Percentiles rank a stretch among this genome's conserved stretches.
Evolutionary conservation across 2,113 vertebrate species (phyloP).

Genomic region (Glaucomys volans): DNA sequence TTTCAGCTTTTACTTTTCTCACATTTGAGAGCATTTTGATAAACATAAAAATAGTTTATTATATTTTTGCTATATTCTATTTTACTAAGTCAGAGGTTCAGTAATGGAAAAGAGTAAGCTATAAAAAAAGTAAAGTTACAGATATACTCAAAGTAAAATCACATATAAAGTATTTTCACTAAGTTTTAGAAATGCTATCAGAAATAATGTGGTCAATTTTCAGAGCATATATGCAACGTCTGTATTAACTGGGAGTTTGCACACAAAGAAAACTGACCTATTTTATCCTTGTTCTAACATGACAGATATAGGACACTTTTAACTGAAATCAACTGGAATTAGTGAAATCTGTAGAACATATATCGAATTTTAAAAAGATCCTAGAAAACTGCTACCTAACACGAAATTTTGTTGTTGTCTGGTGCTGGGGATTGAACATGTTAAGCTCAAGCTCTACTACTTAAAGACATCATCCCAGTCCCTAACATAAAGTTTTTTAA

Average conservation of each 20-base stretch:
- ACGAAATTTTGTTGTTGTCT: not conserved
- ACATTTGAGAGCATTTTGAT: not conserved
- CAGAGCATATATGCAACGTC: not conserved
- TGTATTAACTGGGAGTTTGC: not conserved
- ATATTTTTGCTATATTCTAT: not conserved
- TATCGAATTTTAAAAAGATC: constrained; percentile 32
- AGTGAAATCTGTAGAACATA: not conserved
- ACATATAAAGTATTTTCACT: not conserved
- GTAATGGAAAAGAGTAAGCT: not conserved
- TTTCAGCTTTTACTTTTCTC: constrained; percentile 46
- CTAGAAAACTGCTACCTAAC: not conserved
- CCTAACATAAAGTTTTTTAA: not conserved
- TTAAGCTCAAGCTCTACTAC: not conserved
- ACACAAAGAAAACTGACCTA: not conserved
- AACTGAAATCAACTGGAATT: not conserved
- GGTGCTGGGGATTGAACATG: not conserved
- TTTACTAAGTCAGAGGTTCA: constrained; percentile 36
- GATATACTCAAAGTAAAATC: not conserved
- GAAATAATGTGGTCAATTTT: constrained; percentile 15
- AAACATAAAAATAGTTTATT: not conserved
- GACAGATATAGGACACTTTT: not conserved
- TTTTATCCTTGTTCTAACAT: not conserved
- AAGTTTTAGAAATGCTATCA: not conserved
- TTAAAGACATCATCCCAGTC: not conserved
- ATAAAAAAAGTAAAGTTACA: constrained; percentile 23